Conservation (phyloP, 2,797 vertebrate genomes). For the Anisognathus igniventris region DNA sequence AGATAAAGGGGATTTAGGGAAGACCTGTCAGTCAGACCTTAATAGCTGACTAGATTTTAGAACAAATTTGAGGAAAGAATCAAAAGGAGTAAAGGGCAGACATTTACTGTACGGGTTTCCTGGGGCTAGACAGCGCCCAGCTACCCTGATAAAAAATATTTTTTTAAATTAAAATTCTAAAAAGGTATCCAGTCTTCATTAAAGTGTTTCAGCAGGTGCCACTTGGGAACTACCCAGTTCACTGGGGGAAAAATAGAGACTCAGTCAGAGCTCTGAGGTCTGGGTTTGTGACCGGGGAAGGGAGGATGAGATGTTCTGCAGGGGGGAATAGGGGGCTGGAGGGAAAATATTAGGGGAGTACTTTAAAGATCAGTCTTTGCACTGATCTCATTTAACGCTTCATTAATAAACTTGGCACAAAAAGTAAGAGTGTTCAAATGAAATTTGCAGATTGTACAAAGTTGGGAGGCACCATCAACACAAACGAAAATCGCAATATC, state of each 20-base stretch:
- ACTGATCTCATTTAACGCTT: conserved; percentile 25
- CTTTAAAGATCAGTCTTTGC: conserved; percentile 3
- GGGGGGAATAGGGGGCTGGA: background rate
- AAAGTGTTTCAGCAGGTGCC: background rate
- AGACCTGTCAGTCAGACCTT: background rate
- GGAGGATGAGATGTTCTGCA: background rate
- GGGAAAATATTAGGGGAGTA: background rate
- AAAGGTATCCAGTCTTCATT: background rate
- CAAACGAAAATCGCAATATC: conserved; percentile 57
- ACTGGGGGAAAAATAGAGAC: background rate
- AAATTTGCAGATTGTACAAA: conserved; percentile 57
- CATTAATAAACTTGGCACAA: conserved; percentile 51
- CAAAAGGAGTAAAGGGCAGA: background rate
- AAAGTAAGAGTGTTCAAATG: conserved; percentile 36
- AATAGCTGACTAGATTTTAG: background rate
- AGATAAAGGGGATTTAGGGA: background rate
- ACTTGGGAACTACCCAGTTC: background rate
- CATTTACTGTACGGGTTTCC: background rate
- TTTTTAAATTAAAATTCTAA: background rate
- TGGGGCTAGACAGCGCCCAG: background rate
- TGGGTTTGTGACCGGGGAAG: background rate
- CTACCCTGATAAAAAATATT: background rate
- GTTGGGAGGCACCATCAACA: conserved; percentile 59
- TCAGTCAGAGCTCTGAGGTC: background rate
- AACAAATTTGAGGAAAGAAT: conserved; percentile 20